Evolutionary conservation across 2,888 invertebrate genomes (phyloP), one percentile per base, ranked within the genome.

Genomic region (Lepetodrilus schrolli): DNA sequence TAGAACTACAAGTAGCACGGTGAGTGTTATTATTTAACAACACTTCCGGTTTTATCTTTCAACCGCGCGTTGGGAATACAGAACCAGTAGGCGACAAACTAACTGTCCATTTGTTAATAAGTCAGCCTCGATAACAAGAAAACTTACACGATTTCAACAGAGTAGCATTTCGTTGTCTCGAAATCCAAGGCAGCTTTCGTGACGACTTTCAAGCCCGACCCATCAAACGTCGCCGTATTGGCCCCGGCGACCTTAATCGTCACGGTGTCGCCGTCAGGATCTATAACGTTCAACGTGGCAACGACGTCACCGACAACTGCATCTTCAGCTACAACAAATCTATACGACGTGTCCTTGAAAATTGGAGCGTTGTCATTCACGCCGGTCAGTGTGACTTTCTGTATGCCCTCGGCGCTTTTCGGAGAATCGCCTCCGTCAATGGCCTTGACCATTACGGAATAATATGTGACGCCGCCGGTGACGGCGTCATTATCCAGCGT

Each of bases 131-230:
- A n/a, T n/a, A n/a, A n/a, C n/a, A 3, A 43, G 43, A 1, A 4
- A 30, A 26, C 58, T 58, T n/a, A 58, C 58, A 10, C 30, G 34
- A 58, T 34, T 34, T 58, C 58, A 10, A 58, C 58, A 30, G 58
- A 58, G 34, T 58, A 58, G 58, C 58, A 58, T 34, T 13, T 58
- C 26, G 58, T 58, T 34, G 58, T 58, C 30, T 58, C 58, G 34
- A 30, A 58, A 34, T 58, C 58, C 10, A 58, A 17, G 17, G 58
- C 3, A 7, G 58, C 34, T 17, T 17, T 17, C 2, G 58, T 30
- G 17, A 58, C 30, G 2, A 58, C 17, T 0, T 58, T 30, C 58
- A 34, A 34, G 7, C 34, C n/a, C 2, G 58, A 26, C 10, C 58
- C 58, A 13, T 34, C 58, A 7, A 58, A 58, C 30, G 34, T n/a